Evolutionary conservation across 2,113 vertebrate species (phyloP), one percentile per base, ranked within the genome.

Genomic region (Mus pahari): DNA sequence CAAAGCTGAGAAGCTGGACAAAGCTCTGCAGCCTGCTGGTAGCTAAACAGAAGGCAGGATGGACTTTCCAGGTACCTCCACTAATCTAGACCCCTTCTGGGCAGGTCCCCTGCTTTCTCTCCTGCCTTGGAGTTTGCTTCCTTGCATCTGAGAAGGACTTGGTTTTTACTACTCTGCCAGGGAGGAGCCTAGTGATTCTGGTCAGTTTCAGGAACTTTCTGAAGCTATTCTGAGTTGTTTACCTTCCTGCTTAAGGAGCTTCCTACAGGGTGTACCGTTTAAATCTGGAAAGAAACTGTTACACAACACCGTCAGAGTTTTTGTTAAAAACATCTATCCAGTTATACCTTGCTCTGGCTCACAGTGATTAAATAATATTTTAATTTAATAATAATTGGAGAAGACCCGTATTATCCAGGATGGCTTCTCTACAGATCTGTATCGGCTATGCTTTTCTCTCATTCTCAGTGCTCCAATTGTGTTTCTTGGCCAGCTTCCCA

Each of bases 341-440:
- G 8, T 84, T 24, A 45, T 20, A 26, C 60, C 60, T 64, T 9
- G 8, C 4, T 64, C 39, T 62, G 62, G 16, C 19, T 95, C 62
- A 81, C 64, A 90, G 79, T 81, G 53, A 81, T 68, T 93, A 73
- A 68, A 68, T 68, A 68, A 68, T 68, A 33, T 68, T 68, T 68
- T 68, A 68, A 68, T 68, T 13, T 83, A 70, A 64, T 81, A 70
- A 71, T 73, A 33, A 36, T 83, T 87, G 62, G 94, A 92, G 84
- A 79, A 86, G 83, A 39, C 64, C 22, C 58, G 13, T 7, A 4
- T 24, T 77, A 74, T 31, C 75, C 42, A 71, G 42, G 13, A 20
- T 79, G 70, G 42, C 39, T 88, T 82, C 16, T 12, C 36, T 11
- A 36, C 31, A 12, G n/a, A 68, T 68, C 11, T 16, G 36, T 10